Conservation (phyloP, 1,140 invertebrate species). For the Coboldia fuscipes region DNA sequence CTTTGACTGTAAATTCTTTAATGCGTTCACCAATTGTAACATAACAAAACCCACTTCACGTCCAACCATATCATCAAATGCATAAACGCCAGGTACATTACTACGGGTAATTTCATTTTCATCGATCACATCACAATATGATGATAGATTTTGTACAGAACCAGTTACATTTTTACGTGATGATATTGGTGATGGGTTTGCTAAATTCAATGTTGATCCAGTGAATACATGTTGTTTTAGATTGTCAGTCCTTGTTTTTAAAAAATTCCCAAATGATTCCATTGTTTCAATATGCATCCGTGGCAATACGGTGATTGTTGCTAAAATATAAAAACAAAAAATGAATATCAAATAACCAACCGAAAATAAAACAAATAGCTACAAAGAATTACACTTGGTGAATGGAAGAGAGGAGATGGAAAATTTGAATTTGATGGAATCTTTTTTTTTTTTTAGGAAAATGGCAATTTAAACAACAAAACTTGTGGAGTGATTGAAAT, state of each 20-base stretch:
- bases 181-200: conserved; percentile 8
- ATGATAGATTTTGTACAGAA: conserved; percentile 18
- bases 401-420: too few species aligned
- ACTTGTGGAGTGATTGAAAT: too few species aligned
- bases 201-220: conserved; percentile 16
- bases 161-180: conserved; percentile 15
- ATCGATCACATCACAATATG: conserved; percentile 13
- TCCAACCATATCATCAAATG: conserved; percentile 20
- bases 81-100: conserved; percentile 11
- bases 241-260: conserved; percentile 25
- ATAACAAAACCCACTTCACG: conserved; percentile 44
- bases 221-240: conserved; percentile 20
- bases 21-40: conserved; percentile 54
- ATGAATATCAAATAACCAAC: background rate
- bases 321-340: conserved; percentile 24
- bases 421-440: too few species aligned
- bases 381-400: too few species aligned
- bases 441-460: background rate
- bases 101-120: conserved; percentile 13
- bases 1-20: conserved; percentile 64
- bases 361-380: background rate
- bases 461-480: background rate
- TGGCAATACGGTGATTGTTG: conserved; percentile 49
- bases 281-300: conserved; percentile 45
- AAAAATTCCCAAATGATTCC: conserved; percentile 33